Base-by-base conservation (phyloP, 2,113 vertebrate species). In the Psettodes erumei region DNA sequence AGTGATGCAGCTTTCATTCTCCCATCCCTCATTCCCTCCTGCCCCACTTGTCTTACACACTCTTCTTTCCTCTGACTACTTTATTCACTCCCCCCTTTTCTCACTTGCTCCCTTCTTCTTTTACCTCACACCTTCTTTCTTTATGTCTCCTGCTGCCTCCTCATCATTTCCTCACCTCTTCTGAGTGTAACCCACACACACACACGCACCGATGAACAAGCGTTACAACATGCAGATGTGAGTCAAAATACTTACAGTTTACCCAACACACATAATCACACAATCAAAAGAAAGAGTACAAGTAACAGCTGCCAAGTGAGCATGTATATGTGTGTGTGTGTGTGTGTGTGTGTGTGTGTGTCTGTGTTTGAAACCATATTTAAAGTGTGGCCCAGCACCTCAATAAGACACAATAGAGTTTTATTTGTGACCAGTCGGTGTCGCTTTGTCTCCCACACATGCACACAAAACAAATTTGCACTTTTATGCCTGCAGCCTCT, bases 231-330 rank as follows among this genome's bases (percentile, higher is more conserved):
- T 74, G 71, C 43, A 73, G 67, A 86, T 63, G 28, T 11, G 23
- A 68, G 68, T 82, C 27, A 64, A 63, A 83, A 65, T 65, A 61
- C 50, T 84, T 61, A 64, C 77, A 86, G 83, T 79, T 88, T 84
- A 65, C 81, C 50, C 74, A 75, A 60, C 79, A 73, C 77, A 71
- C 75, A 83, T 69, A 62, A 60, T 73, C 73, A 43, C 68, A 50
- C 40, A 65, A 59, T 80, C 50, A 88, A 63, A 81, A 35, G 33
- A 38, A 15, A 48, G 25, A 69, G 64, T 74, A 56, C 9, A 45
- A 58, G 72, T 25, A 79, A 48, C 84, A 86, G 82, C 82, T 89
- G 85, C 65, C 66, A 19, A 8, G 59, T 45, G 74, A 54, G 71
- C 3, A 38, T 35, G 30, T 28, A 55, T 35, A 53, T 45, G 37